Percentiles rank a stretch among this genome's conserved stretches.
Evolutionary conservation across 2,888 invertebrate genomes (phyloP).

Genomic region (Trilocha varians): DNA sequence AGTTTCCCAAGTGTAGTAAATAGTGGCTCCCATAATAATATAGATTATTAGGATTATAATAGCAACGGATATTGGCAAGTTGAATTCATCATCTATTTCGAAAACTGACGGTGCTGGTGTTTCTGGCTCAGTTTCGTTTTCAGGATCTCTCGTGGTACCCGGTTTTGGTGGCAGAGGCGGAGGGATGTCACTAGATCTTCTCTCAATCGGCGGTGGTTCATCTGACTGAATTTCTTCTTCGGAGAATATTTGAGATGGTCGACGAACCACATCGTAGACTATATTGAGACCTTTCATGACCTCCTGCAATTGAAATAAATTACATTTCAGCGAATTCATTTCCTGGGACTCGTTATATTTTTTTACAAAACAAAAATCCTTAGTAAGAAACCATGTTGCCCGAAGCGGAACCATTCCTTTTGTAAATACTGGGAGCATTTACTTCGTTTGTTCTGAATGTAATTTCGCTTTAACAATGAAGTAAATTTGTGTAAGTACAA

Average conservation of each 20-base stretch:
- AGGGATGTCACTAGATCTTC: slow-evolving; percentile 52
- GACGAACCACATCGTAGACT: slow-evolving; percentile 84
- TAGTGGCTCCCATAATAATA: slow-evolving; percentile 88
- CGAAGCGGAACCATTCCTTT: background rate
- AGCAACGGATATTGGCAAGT: slow-evolving; percentile 92
- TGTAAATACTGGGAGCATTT: slow-evolving; percentile 1
- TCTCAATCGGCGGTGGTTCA: slow-evolving; percentile 33
- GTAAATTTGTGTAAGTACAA: background rate
- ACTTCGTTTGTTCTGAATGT: background rate
- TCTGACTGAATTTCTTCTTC: slow-evolving; percentile 62
- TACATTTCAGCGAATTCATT: slow-evolving; percentile 3
- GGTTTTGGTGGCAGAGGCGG: slow-evolving; percentile 62
- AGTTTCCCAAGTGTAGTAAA: slow-evolving; percentile 83
- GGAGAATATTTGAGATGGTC: slow-evolving; percentile 78
- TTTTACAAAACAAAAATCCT: background rate
- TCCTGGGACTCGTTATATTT: slow-evolving; percentile 2
- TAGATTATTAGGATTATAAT: slow-evolving; percentile 87
- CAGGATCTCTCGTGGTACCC: slow-evolving; percentile 35
- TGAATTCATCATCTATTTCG: slow-evolving; percentile 93
- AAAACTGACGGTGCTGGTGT: slow-evolving; percentile 86
- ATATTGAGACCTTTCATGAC: slow-evolving; percentile 88
- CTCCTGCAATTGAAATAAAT: slow-evolving; percentile 69
- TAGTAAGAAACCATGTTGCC: background rate
- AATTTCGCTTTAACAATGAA: background rate
- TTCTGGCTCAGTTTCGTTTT: slow-evolving; percentile 74